Evolutionary conservation across 1,140 invertebrate genomes (phyloP).

Genomic region (Laupala kohalensis): DNA sequence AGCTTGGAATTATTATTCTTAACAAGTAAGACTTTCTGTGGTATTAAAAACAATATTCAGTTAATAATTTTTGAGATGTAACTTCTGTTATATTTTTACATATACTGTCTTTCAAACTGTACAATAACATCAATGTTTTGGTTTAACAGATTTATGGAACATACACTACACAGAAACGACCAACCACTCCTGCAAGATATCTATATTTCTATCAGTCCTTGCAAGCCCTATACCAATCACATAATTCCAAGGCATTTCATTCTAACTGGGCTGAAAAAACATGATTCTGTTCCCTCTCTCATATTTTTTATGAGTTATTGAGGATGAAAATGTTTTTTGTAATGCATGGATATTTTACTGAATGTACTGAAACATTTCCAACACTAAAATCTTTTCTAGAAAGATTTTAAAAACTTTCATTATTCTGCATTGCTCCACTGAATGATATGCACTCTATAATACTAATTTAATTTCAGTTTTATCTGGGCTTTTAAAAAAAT

Average conservation of each 20-base stretch:
- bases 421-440: too few relatives aligned
- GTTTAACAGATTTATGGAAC: neutral
- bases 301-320: neutral
- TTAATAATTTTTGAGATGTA: too few relatives aligned
- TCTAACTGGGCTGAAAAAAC: neutral
- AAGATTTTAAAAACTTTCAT: too few relatives aligned
- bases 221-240: neutral
- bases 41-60: too few relatives aligned
- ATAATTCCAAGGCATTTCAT: neutral
- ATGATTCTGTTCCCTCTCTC: neutral
- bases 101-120: neutral
- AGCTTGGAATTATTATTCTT: too few relatives aligned
- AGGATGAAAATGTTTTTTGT: neutral
- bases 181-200: neutral
- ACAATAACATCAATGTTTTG: neutral
- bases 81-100: neutral
- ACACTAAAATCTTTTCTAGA: too few relatives aligned
- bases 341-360: too few relatives aligned
- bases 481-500: too few relatives aligned
- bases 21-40: too few relatives aligned
- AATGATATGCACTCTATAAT: too few relatives aligned
- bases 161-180: neutral
- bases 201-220: neutral
- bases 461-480: too few relatives aligned
- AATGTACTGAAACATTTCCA: too few relatives aligned